Evolutionary conservation across 2,797 vertebrate genomes (phyloP).

Genomic region (Masticophis lateralis): DNA sequence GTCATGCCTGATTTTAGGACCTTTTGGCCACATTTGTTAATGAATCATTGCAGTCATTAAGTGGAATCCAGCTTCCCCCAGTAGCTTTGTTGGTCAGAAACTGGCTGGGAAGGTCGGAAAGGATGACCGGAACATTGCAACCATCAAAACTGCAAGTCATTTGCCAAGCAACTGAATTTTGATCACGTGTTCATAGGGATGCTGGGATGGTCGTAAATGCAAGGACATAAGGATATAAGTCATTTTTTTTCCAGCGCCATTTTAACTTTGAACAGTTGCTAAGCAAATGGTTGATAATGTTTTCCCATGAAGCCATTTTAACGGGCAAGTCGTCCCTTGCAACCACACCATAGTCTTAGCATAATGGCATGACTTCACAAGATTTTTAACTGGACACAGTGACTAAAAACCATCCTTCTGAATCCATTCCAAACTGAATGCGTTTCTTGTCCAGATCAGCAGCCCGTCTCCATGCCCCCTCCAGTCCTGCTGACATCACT

Average conservation of each 20-base stretch:
- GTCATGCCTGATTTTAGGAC: not conserved
- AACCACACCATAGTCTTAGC: not conserved
- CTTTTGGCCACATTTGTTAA: not conserved
- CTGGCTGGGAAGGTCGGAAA: not conserved
- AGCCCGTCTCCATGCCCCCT: not conserved
- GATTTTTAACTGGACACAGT: not conserved
- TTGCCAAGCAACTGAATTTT: not conserved
- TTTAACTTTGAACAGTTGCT: not conserved
- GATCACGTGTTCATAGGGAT: not conserved
- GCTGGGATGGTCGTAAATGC: not conserved
- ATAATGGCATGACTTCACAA: not conserved
- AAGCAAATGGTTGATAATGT: not conserved
- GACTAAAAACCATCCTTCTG: not conserved
- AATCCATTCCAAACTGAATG: not conserved
- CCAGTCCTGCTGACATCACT: not conserved
- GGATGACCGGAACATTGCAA: not conserved
- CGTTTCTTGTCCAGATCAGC: not conserved
- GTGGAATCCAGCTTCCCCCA: not conserved
- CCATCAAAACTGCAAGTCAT: not conserved
- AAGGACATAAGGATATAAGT: not conserved
- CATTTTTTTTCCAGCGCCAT: not conserved
- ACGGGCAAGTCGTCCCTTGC: not conserved
- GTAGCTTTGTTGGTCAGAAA: not conserved
- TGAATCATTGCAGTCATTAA: not conserved
- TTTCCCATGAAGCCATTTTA: not conserved